phyloP scores from a whole-genome alignment of 2,113 vertebrate genomes.

The Butastur rufipennis region DNA sequence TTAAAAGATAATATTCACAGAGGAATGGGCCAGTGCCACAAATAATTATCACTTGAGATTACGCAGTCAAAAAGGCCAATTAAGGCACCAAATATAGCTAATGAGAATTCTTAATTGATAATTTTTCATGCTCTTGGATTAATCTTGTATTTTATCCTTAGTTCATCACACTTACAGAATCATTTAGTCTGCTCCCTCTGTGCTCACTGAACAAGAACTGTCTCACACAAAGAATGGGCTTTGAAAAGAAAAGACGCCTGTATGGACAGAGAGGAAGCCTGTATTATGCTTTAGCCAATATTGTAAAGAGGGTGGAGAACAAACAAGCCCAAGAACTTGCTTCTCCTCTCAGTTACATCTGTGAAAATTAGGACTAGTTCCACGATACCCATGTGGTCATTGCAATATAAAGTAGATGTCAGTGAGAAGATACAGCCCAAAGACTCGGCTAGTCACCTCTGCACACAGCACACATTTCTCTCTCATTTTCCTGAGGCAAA shows the following conservation, averaged over 20 bases:
- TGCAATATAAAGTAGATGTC: neutral
- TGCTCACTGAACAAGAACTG: neutral
- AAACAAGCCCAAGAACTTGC: neutral
- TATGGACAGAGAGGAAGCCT: neutral
- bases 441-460: neutral
- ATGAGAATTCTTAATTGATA: constrained; percentile 72
- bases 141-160: constrained; percentile 11
- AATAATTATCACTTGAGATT: constrained; percentile 72
- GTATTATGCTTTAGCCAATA: neutral
- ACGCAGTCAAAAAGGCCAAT: constrained; percentile 60
- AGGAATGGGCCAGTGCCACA: constrained; percentile 48
- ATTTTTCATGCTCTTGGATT: constrained; percentile 52
- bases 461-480: neutral
- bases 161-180: neutral
- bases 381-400: accelerated
- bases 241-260: neutral
- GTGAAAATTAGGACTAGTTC: neutral
- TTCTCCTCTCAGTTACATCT: neutral
- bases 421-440: neutral
- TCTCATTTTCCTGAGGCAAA: neutral
- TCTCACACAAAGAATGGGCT: neutral
- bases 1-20: constrained; percentile 71
- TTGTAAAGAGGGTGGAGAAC: neutral
- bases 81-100: constrained; percentile 64
- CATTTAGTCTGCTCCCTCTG: neutral